phyloP scores from a whole-genome alignment of 2,113 vertebrate species.

The Eubucco bourcierii region DNA sequence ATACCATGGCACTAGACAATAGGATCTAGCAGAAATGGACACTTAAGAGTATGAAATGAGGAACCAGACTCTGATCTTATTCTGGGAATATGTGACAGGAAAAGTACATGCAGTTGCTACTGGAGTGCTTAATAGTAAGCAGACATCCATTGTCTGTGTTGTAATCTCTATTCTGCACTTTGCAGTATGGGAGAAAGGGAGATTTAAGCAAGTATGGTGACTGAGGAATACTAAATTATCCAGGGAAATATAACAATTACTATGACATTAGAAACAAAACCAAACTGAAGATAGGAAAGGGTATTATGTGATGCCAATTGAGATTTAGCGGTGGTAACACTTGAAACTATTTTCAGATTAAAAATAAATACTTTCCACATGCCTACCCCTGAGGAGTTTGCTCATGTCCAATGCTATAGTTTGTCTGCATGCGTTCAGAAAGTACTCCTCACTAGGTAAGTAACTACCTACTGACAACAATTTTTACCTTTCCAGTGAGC shows the following conservation, averaged over 20 bases:
- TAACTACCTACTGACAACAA: not conserved
- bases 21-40: not conserved
- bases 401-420: not conserved
- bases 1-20: no score
- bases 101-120: not conserved
- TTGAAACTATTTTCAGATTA: not conserved
- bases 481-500: constrained; percentile 84
- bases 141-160: not conserved
- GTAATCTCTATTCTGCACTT: not conserved
- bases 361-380: not conserved
- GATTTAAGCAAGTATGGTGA: not conserved
- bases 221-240: rapidly evolving
- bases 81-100: not conserved
- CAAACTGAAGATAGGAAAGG: not conserved
- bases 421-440: not conserved
- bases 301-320: not conserved
- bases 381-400: not conserved
- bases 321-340: not conserved
- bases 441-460: not conserved
- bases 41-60: not conserved
- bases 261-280: not conserved
- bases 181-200: not conserved
- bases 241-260: not conserved
- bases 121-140: not conserved
- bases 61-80: not conserved